These are phyloP conservation scores for Microctonus hyperodae DNA, from an alignment of 2,888 invertebrate species.

Conservation along the genomic window DNA sequence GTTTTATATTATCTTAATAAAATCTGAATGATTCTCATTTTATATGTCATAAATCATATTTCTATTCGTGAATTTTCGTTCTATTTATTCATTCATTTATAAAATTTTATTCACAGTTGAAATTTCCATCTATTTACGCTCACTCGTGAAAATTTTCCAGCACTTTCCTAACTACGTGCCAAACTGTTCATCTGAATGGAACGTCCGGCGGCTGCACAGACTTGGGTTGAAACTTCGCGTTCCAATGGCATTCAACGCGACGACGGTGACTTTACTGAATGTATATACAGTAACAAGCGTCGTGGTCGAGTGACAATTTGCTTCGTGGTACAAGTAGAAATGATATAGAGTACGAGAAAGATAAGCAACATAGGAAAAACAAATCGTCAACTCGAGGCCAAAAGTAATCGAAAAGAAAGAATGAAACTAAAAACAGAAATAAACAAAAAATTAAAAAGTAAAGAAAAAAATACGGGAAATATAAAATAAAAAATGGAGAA, in stretches of 20 bases:
- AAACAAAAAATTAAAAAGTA: not conserved
- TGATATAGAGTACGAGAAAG: not conserved
- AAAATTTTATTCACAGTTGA: slow-evolving; percentile 47
- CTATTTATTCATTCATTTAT: not conserved
- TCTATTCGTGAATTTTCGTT: too few species aligned
- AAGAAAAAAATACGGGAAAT: not conserved
- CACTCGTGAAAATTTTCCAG: not conserved
- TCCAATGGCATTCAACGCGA: not conserved
- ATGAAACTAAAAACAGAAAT: not conserved
- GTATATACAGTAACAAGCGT: not conserved
- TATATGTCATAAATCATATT: too few species aligned
- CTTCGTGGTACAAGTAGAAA: not conserved
- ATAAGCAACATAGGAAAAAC: not conserved
- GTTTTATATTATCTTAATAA: too few species aligned
- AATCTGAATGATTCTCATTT: too few species aligned
- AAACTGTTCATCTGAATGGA: slow-evolving; percentile 1
- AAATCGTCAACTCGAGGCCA: not conserved
- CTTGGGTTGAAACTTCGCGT: slow-evolving; percentile 2
- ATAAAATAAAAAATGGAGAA: not conserved
- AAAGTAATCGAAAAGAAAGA: not conserved
- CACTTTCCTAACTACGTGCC: slow-evolving; percentile 16
- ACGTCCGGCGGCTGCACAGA: not conserved
- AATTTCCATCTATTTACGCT: slow-evolving; percentile 2
- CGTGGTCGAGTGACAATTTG: slow-evolving; percentile 11
- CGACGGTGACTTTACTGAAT: not conserved